Base-by-base conservation (phyloP, 1,140 invertebrate species). In the Lucilia sericata region DNA sequence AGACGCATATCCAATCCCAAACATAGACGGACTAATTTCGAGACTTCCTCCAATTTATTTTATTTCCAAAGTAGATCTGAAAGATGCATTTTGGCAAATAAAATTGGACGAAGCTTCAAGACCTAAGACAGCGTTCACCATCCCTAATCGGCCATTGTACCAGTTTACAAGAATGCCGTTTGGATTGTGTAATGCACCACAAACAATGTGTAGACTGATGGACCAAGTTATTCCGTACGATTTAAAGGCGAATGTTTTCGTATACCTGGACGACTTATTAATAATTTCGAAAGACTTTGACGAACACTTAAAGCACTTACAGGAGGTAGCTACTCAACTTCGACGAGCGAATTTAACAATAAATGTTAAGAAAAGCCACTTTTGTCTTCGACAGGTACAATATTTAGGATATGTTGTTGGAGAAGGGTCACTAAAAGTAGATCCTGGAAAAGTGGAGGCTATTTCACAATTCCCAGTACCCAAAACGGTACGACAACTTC, bases 341-440 rank as follows among this genome's bases (percentile, higher is more conserved):
- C 13, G 25, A 30, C 12, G 8, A 25, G 65, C 81, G 21, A 70
- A 70, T 3, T 47, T 82, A 12, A 84, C 84, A 8, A 84, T 84
- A 17, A 82, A 84, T 19, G 49, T 84, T 2, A 65, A 60, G 30
- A 84, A 84, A 84, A 88, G 2, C 88, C 91, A 88, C 30, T 85
- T 93, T 4, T 92, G 91, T 34, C 86, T 93, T 5, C 30, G 55
- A 49, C 55, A 84, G 60, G 78, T 84, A 30, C 34, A 74, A 82
- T 84, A 84, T 49, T 21, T 84, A 14, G 76, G 78, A 25, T 51
- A 84, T 25, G 21, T 84, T 14, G 76, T 84, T 47, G 84, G 84
- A 17, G 47, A 84, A n/a, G 84, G 84, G 2, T 93, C 92, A 51
- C 13, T 84, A 14, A 21, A 25, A 25, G 65, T 76, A 4, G 83